Evolutionary conservation across 2,888 invertebrate genomes (phyloP).

Genomic region (Nymphalis polychloros): DNA sequence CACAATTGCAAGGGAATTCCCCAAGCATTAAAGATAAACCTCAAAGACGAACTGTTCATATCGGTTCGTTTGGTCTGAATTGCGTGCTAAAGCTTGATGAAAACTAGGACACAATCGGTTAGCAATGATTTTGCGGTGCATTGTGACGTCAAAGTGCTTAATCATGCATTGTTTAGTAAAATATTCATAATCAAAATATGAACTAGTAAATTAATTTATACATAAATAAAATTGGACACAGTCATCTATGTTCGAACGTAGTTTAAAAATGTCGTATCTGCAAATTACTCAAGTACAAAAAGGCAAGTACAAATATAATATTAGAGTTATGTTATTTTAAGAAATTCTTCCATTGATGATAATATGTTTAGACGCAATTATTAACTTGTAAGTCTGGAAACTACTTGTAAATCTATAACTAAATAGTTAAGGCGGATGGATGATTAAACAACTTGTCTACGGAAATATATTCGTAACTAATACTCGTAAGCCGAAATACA

Average conservation of each 20-base stretch:
- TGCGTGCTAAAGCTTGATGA: neutral
- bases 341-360: too few relatives aligned
- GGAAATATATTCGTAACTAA: neutral
- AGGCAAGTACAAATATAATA: too few relatives aligned
- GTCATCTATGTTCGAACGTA: too few relatives aligned
- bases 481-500: neutral
- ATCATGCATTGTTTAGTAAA: neutral
- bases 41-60: neutral
- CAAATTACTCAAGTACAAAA: too few relatives aligned
- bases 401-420: neutral
- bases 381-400: neutral
- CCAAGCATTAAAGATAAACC: neutral
- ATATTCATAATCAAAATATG: neutral
- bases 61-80: neutral
- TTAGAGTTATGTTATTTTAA: too few relatives aligned
- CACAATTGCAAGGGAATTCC: neutral
- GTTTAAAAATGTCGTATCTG: too few relatives aligned
- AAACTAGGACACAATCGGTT: slow-evolving; percentile 1
- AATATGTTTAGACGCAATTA: too few relatives aligned
- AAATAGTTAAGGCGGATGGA: neutral
- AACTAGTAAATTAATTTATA: too few relatives aligned
- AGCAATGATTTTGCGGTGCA: neutral
- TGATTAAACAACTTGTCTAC: slow-evolving; percentile 5
- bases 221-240: too few relatives aligned
- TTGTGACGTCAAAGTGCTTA: neutral